These are phyloP conservation scores for Aselliscus stoliczkanus DNA, from an alignment of 2,797 vertebrate species.

Conservation along the genomic window DNA sequence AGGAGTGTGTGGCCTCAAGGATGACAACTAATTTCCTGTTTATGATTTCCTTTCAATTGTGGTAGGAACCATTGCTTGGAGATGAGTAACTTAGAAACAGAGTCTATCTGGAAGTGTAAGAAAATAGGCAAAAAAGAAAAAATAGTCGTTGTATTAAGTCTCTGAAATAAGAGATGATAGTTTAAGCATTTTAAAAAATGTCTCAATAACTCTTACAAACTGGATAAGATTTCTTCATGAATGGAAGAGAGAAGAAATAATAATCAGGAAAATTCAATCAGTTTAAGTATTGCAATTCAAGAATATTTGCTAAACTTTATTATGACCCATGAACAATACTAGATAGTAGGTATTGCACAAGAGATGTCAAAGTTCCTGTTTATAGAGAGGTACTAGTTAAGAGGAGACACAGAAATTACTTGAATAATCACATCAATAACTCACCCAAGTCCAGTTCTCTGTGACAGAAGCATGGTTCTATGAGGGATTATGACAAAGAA, in stretches of 20 bases:
- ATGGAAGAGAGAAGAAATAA: not conserved
- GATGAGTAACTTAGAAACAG: not conserved
- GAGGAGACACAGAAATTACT: not conserved
- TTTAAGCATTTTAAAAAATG: not conserved
- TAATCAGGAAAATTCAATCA: not conserved
- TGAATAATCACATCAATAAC: not conserved
- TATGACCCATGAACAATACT: not conserved
- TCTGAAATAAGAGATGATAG: not conserved
- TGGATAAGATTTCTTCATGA: not conserved
- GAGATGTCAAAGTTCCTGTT: not conserved
- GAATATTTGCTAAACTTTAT: not conserved
- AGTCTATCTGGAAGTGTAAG: not conserved
- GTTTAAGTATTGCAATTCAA: not conserved
- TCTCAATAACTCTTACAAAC: not conserved
- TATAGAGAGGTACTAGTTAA: not conserved
- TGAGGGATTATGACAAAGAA: not conserved
- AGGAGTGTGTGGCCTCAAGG: not conserved
- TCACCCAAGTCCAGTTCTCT: not conserved
- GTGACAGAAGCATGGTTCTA: not conserved
- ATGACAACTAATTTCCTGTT: not conserved
- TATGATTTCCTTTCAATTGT: not conserved
- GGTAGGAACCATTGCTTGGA: not conserved
- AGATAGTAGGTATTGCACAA: not conserved
- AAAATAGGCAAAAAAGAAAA: not conserved
- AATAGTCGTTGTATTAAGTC: not conserved